These are phyloP conservation scores for Drosophila anomelani DNA, from an alignment of 2,888 invertebrate genomes.

Conservation along the genomic window DNA sequence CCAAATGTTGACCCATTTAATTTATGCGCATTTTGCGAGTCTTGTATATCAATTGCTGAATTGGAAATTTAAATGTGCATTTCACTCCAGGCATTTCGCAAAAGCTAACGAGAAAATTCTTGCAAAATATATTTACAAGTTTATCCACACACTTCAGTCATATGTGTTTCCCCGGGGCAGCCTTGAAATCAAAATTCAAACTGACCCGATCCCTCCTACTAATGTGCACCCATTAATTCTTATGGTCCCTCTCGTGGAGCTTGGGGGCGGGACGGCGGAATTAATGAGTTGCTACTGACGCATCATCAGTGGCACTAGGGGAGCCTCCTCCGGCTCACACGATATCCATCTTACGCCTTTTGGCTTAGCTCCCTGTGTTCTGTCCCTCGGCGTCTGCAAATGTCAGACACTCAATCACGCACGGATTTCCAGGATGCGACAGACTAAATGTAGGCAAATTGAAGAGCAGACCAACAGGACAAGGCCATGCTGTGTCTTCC, in stretches of 20 bases:
- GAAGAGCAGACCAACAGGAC: slow-evolving; percentile 18
- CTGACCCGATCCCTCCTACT: slow-evolving; percentile 34
- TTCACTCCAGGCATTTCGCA: slow-evolving; percentile 14
- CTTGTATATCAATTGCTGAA: slow-evolving; percentile 57
- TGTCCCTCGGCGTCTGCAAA: slow-evolving; percentile 43
- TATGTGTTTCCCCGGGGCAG: not conserved
- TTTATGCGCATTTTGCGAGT: slow-evolving; percentile 53
- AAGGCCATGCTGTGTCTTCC: slow-evolving; percentile 13
- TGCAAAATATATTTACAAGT: slow-evolving; percentile 7
- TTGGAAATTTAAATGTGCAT: slow-evolving; percentile 26
- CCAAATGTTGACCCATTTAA: slow-evolving; percentile 42
- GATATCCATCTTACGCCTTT: slow-evolving; percentile 41
- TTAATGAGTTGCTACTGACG: slow-evolving; percentile 59
- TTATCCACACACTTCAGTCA: slow-evolving; percentile 4
- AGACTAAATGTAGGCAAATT: slow-evolving; percentile 29
- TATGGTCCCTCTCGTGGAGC: slow-evolving; percentile 50
- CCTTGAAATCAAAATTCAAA: slow-evolving; percentile 55
- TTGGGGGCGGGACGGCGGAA: slow-evolving; percentile 49
- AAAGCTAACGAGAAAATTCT: slow-evolving; percentile 25
- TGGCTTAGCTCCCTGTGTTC: slow-evolving; percentile 31
- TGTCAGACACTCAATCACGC: slow-evolving; percentile 67
- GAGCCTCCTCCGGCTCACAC: slow-evolving; percentile 35
- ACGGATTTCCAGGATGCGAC: slow-evolving; percentile 33
- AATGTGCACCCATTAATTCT: slow-evolving; percentile 72
- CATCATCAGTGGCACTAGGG: slow-evolving; percentile 22